phyloP scores from a whole-genome alignment of 2,888 invertebrate genomes.

The Carabus problematicus region DNA sequence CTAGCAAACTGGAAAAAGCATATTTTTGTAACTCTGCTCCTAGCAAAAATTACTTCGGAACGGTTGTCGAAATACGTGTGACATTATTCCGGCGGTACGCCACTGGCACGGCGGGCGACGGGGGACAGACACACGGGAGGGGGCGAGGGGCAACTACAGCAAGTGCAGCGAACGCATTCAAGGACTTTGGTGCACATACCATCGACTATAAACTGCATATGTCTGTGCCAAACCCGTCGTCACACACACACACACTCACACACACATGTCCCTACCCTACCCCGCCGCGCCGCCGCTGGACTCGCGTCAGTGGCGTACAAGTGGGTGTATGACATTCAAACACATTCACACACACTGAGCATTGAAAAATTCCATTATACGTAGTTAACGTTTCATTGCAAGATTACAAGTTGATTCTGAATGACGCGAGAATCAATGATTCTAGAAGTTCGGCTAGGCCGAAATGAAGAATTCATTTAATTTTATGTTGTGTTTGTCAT shows the following conservation, averaged over 20 bases:
- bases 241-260: conserved; percentile 49
- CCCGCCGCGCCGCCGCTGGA: not conserved
- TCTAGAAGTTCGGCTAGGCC: too few relatives aligned
- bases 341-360: not conserved
- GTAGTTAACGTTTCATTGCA: too few relatives aligned
- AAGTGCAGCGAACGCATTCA: conserved; percentile 62
- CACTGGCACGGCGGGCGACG: conserved; percentile 43
- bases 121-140: conserved; percentile 45
- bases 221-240: conserved; percentile 44
- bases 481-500: too few relatives aligned
- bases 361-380: too few relatives aligned
- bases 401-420: too few relatives aligned
- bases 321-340: not conserved
- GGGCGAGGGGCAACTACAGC: conserved; percentile 47
- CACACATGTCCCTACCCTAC: conserved; percentile 54
- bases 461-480: too few relatives aligned
- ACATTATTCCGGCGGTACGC: too few relatives aligned
- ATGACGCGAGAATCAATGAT: too few relatives aligned
- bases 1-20: too few relatives aligned
- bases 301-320: not conserved
- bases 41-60: too few relatives aligned
- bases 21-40: too few relatives aligned
- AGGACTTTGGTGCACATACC: conserved; percentile 56
- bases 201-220: conserved; percentile 47
- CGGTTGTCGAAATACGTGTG: too few relatives aligned